Percentiles rank a stretch among this genome's conserved stretches.
Evolutionary conservation across 2,113 vertebrate genomes (phyloP).

Genomic region (Oenanthe oenanthe): DNA sequence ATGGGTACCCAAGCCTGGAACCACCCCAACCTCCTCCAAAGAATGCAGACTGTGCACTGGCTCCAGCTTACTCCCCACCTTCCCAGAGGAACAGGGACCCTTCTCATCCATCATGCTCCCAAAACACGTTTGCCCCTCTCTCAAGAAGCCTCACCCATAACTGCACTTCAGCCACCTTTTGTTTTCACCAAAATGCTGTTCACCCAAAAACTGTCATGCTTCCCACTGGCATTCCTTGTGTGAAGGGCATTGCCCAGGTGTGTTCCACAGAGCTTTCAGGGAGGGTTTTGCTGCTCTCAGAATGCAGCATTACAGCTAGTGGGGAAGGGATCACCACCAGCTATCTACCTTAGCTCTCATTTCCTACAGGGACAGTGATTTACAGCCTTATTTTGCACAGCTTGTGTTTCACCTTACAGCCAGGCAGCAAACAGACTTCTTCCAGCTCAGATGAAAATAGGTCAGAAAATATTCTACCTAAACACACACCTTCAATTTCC

Average conservation of each 20-base stretch:
- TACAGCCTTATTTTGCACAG: neutral
- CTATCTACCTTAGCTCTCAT: neutral
- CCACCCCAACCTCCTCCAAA: neutral
- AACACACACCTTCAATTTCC: neutral
- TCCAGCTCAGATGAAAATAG: neutral
- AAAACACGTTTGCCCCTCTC: neutral
- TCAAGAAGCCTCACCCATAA: neutral
- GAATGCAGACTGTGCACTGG: neutral
- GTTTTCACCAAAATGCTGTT: neutral
- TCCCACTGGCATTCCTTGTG: neutral
- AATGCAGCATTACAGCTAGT: neutral
- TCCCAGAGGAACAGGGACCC: neutral
- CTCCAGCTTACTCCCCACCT: neutral
- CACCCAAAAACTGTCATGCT: neutral
- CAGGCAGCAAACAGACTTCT: neutral
- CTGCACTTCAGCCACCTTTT: neutral
- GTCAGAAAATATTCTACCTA: neutral
- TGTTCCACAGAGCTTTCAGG: neutral
- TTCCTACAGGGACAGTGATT: neutral
- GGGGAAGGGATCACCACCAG: neutral
- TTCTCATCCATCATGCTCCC: neutral
- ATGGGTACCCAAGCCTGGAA: neutral
- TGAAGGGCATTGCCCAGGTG: accelerated
- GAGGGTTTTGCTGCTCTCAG: neutral
- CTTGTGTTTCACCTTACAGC: neutral